Evolutionary conservation across 2,888 invertebrate species (phyloP).

Genomic region (Stomorhina lunata): DNA sequence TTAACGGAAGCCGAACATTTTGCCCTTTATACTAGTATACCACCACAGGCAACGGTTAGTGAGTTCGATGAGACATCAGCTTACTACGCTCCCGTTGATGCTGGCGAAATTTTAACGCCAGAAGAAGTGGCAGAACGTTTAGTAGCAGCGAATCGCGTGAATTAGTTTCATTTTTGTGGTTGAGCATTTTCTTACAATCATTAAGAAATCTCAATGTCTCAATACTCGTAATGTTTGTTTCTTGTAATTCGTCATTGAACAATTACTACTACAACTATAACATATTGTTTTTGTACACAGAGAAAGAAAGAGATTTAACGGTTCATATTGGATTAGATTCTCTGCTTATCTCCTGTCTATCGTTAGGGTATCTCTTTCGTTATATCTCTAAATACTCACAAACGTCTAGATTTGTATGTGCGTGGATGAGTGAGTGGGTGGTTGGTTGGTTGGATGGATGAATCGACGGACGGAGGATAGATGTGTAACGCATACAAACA

Average conservation of each 20-base stretch:
- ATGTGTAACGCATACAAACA: neutral
- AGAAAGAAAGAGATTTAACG: neutral
- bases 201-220: neutral
- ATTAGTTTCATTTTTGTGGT: slow-evolving; percentile 52
- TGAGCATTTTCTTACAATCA: neutral
- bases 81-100: slow-evolving; percentile 92
- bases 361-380: neutral
- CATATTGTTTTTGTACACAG: neutral
- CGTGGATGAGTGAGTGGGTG: neutral
- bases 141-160: slow-evolving; percentile 73
- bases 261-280: too few species aligned
- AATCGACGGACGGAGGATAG: neutral
- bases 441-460: neutral
- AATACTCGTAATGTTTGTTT: neutral
- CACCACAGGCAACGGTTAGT: slow-evolving; percentile 91
- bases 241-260: neutral
- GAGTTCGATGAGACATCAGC: slow-evolving; percentile 94
- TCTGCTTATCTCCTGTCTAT: neutral
- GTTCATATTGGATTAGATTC: neutral
- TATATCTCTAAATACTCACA: neutral
- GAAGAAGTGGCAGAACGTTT: slow-evolving; percentile 78
- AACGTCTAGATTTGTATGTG: neutral
- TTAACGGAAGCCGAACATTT: slow-evolving; percentile 93
- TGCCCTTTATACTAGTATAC: slow-evolving; percentile 91
- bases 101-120: slow-evolving; percentile 84